Base-by-base conservation (phyloP, 2,888 invertebrate species). In the Thymelicus lineola region DNA sequence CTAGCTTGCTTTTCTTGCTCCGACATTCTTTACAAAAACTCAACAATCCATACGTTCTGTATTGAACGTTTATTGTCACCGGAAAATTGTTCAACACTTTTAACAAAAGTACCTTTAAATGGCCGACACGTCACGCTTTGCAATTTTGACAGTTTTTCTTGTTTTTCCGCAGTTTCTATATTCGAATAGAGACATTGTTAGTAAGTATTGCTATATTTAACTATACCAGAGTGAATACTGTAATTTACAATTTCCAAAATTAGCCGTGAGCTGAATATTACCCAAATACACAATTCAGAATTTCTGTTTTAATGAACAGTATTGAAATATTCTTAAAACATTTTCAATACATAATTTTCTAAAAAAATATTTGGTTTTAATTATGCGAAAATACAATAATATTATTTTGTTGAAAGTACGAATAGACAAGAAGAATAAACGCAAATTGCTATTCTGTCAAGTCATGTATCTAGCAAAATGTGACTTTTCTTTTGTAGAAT, bases 141-240 rank as follows among this genome's bases (percentile, higher is more conserved):
- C 79, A 83, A 90, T 89, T 91, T 91, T 90, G 92, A 90, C 92
- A 86, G 74, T 66, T 76, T 86, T 87, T 81, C 74, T 85, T 86
- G 81, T 87, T 87, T 88, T 86, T 79, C 73, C 66, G 63, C 74
- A 72, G 75, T 77, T 91, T 91, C 90, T 76, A 88, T 84, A 87
- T 91, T 91, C 74, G 81, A 90, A 90, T 85, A 80, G 72, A 58
- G 62, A 45, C 53, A 46, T 17, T 17, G n/a, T 0, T 59, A 35
- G 74, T 80, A 79, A 81, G 81, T 79, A 72, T 81, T 57, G 15
- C 50, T 61, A 15, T 59, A 36, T 58, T 36, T 15, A 46, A 15
- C 1, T n/a, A 57, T n/a, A 28, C 20, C 20, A 53, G 10, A 53
- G 12, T 53, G 20, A 53, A 20, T 53, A 53, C 1, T 53, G 5